Evolutionary conservation across 2,797 vertebrate species (phyloP).

Genomic region (Megaceryle alcyon): DNA sequence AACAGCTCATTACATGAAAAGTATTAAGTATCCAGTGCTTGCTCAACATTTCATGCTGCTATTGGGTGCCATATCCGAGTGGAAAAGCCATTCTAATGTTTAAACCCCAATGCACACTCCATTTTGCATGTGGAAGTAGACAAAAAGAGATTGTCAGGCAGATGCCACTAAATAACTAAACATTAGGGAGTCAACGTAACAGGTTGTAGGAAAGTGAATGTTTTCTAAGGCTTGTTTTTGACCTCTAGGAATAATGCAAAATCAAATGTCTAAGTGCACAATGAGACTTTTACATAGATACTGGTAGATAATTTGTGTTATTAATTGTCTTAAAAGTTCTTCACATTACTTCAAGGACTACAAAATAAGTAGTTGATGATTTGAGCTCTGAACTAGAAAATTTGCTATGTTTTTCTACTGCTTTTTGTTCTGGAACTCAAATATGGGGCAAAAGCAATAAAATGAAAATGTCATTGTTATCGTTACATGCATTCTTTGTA

Average conservation of each 20-base stretch:
- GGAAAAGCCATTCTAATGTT: conserved; percentile 50
- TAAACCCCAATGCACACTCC: conserved; percentile 59
- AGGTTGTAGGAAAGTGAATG: conserved; percentile 58
- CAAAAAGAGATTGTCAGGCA: conserved; percentile 67
- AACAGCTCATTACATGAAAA: conserved; percentile 80
- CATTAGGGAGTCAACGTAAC: conserved; percentile 61
- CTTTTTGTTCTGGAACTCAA: neutral
- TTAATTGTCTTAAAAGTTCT: conserved; percentile 40
- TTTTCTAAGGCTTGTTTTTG: conserved; percentile 56
- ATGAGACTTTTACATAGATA: neutral
- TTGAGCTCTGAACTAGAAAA: neutral
- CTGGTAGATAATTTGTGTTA: conserved; percentile 17
- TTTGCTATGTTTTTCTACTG: neutral
- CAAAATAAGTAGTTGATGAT: neutral
- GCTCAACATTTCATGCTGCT: conserved; percentile 66
- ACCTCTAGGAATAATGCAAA: conserved; percentile 8
- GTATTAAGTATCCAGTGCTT: conserved; percentile 66
- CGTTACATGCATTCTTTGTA: neutral
- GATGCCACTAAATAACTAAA: conserved; percentile 65
- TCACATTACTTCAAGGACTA: neutral
- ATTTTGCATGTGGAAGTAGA: conserved; percentile 54
- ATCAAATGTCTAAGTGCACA: neutral
- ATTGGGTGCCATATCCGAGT: conserved; percentile 45
- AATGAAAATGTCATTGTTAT: neutral
- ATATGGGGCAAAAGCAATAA: neutral